These are phyloP conservation scores for Peromyscus leucopus DNA, from an alignment of 2,113 vertebrate species.

Conservation along the genomic window DNA sequence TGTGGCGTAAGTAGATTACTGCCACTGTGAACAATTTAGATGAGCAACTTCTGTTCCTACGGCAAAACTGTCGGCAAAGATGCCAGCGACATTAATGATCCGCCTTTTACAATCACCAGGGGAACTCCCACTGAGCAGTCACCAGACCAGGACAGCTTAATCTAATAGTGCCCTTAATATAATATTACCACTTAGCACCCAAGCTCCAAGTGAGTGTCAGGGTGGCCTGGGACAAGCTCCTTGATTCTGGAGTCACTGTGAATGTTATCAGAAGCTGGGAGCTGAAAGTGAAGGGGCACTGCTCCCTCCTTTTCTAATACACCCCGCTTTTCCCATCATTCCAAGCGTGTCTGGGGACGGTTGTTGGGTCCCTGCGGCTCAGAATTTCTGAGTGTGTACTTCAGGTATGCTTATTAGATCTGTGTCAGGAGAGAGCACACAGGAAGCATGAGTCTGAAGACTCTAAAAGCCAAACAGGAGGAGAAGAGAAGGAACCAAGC, in stretches of 20 bases:
- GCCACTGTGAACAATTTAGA: slow-evolving; percentile 53
- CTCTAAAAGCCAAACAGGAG: neutral
- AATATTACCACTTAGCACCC: slow-evolving; percentile 43
- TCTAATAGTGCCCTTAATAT: slow-evolving; percentile 9
- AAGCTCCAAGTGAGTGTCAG: slow-evolving; percentile 45
- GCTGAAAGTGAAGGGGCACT: neutral
- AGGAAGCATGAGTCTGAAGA: neutral
- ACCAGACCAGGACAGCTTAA: slow-evolving; percentile 16
- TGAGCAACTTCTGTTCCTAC: slow-evolving; percentile 46
- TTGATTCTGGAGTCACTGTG: neutral
- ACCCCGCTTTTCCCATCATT: neutral
- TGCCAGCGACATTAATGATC: slow-evolving; percentile 24
- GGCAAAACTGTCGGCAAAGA: slow-evolving; percentile 29
- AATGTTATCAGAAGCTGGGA: neutral
- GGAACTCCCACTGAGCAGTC: neutral
- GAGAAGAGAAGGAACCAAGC: neutral
- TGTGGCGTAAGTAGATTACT: slow-evolving; percentile 63
- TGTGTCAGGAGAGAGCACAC: neutral
- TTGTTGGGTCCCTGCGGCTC: neutral
- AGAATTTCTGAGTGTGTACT: neutral
- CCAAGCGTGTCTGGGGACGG: neutral
- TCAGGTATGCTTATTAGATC: neutral
- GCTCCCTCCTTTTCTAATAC: neutral
- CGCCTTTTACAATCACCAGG: slow-evolving; percentile 44
- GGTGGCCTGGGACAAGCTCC: slow-evolving; percentile 9